phyloP scores from a whole-genome alignment of 2,113 vertebrate genomes.

The Podarcis cretensis region DNA sequence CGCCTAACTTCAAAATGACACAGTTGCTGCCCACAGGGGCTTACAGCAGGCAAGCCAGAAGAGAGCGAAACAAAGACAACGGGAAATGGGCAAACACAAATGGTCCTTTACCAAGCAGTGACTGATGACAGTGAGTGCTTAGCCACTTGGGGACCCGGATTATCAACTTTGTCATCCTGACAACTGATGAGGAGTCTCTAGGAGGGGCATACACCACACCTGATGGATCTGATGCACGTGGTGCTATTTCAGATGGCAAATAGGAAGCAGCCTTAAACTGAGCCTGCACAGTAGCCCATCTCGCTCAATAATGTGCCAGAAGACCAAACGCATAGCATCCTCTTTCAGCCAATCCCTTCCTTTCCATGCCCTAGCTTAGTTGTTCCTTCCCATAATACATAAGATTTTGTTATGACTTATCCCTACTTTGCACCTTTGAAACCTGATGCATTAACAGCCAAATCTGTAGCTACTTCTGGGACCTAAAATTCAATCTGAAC shows the following conservation, averaged over 20 bases:
- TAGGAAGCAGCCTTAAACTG: background rate
- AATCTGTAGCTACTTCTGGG: background rate
- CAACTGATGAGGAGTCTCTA: background rate
- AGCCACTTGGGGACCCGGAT: too few species aligned
- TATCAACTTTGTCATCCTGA: background rate
- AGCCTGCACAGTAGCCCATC: too few species aligned
- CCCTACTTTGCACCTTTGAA: background rate
- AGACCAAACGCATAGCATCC: background rate
- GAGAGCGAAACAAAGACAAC: background rate
- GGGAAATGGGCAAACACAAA: background rate
- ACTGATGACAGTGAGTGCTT: background rate
- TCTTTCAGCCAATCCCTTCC: background rate
- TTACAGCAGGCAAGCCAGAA: background rate
- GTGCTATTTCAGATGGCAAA: background rate
- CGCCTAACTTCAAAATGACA: background rate
- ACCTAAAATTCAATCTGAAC: background rate
- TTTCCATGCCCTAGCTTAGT: background rate
- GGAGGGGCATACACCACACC: background rate
- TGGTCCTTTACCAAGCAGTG: background rate
- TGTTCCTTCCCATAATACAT: background rate
- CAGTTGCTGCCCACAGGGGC: background rate
- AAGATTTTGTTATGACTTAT: background rate
- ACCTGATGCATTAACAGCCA: background rate
- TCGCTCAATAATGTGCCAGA: background rate
- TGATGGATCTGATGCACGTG: background rate